Base-by-base conservation (phyloP, 1,140 invertebrate species). In the Danaus melanippus region DNA sequence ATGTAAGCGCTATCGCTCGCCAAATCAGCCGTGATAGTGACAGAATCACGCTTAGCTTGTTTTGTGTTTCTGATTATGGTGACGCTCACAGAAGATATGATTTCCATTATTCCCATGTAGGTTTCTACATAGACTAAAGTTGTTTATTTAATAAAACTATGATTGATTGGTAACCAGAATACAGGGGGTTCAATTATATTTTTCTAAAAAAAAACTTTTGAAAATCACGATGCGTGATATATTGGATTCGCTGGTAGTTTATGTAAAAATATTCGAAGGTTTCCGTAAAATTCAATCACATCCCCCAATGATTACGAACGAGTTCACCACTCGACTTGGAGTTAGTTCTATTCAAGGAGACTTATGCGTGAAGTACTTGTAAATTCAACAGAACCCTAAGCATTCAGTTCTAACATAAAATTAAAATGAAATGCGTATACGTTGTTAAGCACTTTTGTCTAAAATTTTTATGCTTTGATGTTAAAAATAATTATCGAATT, bases 321-420 rank as follows among this genome's bases (percentile, higher is more conserved):
- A 50, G 21, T 53, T 43, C 15, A 12, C 48, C 52, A 39, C 40
- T 49, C 47, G 47, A 12, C 40, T 49, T 17, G 52, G 50, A 55
- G 46, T 53, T 50, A 42, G 49, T 51, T 60, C 53, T 46, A 60
- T 60, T 60, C 44, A 60, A 60, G 47, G 53, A 55, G 17, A 50
- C 43, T 51, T 55, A 51, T 49, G 58, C 58, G 58, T 60, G 58
- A 42, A 49, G 17, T 51, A 53, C 53, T 60, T 55, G 41, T 56
- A 51, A 50, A 54, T 50, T 43, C 49, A 60, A n/a, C 32, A 7
- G 44, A 21, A 49, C 58, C 58, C 52, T 51, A 56, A 48, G 50
- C 21, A 50, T 59, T 54, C 52, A 48, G 21, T 32, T 9, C 40
- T 48, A 51, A 56, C 15, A 49, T 40, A 39, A 40, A 47, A 46